Conservation (phyloP, 2,888 invertebrate genomes). For the Melipona bicolor region DNA sequence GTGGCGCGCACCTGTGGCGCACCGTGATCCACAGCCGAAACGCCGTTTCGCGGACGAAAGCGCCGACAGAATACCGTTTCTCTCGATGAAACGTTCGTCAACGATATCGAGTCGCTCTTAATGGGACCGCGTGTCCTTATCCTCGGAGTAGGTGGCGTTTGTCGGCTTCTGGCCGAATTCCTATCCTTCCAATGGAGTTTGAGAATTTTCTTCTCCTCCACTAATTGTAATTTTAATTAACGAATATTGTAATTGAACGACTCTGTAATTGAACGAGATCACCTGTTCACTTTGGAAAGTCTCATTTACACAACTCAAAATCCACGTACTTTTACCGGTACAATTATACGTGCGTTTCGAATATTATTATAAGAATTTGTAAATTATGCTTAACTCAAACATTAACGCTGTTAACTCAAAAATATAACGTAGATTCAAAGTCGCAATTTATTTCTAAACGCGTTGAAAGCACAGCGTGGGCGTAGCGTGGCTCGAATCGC, state of each 20-base stretch:
- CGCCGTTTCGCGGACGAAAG: conserved; percentile 28
- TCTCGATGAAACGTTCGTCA: not conserved
- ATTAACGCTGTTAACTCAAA: too few relatives aligned
- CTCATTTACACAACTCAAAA: too few relatives aligned
- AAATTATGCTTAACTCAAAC: too few relatives aligned
- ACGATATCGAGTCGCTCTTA: conserved; percentile 2
- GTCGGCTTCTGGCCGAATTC: not conserved
- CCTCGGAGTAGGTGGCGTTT: not conserved
- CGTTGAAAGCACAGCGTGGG: not conserved
- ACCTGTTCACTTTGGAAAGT: too few relatives aligned
- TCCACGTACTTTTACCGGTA: too few relatives aligned
- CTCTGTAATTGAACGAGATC: too few relatives aligned
- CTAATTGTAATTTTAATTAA: too few relatives aligned
- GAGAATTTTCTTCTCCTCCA: accelerated
- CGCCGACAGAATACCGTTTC: not conserved
- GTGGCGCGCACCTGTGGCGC: conserved; percentile 62
- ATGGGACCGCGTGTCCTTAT: not conserved
- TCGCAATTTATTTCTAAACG: not conserved
- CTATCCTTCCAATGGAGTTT: not conserved
- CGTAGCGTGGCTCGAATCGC: not conserved
- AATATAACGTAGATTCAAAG: too few relatives aligned
- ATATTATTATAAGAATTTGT: too few relatives aligned
- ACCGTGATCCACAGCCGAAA: conserved; percentile 21
- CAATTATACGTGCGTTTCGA: too few relatives aligned
- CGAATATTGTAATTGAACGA: too few relatives aligned